Base-by-base conservation (phyloP, 2,797 vertebrate genomes). In the Melanotaenia trifasciata region DNA sequence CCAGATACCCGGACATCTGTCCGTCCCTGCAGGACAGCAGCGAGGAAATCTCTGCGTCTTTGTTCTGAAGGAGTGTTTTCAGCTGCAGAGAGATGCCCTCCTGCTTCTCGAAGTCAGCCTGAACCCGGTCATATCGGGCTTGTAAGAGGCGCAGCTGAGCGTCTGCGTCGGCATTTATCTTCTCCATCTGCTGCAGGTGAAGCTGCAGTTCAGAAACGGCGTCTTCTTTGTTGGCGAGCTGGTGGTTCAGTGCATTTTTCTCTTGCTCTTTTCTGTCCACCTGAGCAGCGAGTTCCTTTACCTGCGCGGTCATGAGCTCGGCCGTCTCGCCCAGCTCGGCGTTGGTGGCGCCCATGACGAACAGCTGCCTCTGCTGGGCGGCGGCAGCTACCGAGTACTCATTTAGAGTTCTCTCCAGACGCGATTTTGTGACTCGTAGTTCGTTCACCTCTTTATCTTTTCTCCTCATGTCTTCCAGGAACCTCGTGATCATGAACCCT, bases 41-140 rank as follows among this genome's bases (percentile, higher is more conserved):
- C 45, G 95, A 88, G 1, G 96, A 95, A 73, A 97, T 97, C 89
- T 97, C 96, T 0, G 92, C 79, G 26, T 97, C 95, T 94, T 98
- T 97, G 82, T 92, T 91, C 73, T 91, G 92, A 33, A 97, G 87
- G 43, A 97, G 95, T 7, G 87, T 65, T 77, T 95, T 96, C 84
- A 96, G 91, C n/a, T 97, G 95, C 50, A 93, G 80, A 30, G 93
- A 93, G 78, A 96, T 92, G 2, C 93, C 90, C 18, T 94, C 72
- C 80, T 96, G 96, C 78, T 96, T 97, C 81, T 96, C 93, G 64
- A 94, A 84, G 40, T 96, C 94, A 0, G 92, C 89, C 1, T 80
- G 83, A 3, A 88, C 65, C 65, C 87, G 92, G 70, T 95, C 94
- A 51, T 90, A 92, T 60, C 95, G 90, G 26, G 90, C 78, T 64